Evolutionary conservation across 2,113 vertebrate species (phyloP).

Genomic region (Sylvia atricapilla): DNA sequence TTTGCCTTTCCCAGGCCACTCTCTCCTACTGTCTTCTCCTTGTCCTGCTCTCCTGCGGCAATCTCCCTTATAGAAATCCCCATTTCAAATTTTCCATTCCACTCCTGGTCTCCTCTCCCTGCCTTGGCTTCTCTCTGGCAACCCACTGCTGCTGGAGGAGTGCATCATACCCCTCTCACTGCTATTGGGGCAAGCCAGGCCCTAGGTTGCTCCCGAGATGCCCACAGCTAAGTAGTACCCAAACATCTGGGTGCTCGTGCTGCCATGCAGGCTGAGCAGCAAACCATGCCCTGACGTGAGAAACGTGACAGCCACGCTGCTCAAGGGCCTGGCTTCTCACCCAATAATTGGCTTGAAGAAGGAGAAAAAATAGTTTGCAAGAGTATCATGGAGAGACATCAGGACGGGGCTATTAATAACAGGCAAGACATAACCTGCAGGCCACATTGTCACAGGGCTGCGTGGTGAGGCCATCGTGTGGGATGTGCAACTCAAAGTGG

Average conservation of each 20-base stretch:
- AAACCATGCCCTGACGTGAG: background rate
- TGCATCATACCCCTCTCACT: background rate
- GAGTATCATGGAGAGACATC: conserved; percentile 3
- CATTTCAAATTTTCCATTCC: background rate
- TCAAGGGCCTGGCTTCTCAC: background rate
- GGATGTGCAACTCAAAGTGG: background rate
- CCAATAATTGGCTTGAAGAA: background rate
- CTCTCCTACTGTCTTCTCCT: background rate
- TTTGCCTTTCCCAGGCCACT: background rate
- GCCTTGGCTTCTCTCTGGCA: background rate
- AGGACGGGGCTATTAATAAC: background rate
- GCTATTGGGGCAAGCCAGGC: background rate
- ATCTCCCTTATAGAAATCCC: background rate
- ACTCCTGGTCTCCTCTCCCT: background rate
- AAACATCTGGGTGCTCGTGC: background rate
- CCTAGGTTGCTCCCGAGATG: background rate
- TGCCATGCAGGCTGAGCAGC: background rate
- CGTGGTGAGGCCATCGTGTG: background rate
- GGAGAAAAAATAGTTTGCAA: background rate
- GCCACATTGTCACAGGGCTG: background rate
- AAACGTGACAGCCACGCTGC: conserved; percentile 33
- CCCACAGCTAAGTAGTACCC: background rate
- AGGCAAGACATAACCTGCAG: background rate
- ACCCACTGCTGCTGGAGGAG: background rate
- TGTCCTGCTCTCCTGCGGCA: background rate